Conservation (phyloP, 2,113 vertebrate genomes). For the Cynopterus brachyotis region DNA sequence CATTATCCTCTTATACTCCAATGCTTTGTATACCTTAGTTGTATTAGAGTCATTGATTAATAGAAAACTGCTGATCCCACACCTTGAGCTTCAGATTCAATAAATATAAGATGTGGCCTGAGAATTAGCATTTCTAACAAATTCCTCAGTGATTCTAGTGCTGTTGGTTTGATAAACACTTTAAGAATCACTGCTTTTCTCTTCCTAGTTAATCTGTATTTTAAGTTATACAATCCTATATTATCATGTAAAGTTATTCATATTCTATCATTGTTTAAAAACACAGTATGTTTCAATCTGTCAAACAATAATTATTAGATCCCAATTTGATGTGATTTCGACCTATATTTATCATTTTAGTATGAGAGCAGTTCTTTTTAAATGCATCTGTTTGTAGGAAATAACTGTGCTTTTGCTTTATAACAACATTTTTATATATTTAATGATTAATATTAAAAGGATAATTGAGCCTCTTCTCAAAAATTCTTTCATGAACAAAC, state of each 20-base stretch:
- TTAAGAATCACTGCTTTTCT: neutral
- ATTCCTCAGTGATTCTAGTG: neutral
- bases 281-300: neutral
- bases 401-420: neutral
- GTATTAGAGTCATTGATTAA: neutral
- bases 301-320: neutral
- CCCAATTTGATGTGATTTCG: neutral
- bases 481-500: neutral
- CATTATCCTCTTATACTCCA: neutral
- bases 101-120: neutral
- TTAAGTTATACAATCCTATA: neutral
- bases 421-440: neutral
- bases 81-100: neutral
- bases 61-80: neutral
- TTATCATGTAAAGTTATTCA: neutral
- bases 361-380: neutral
- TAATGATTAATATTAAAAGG: neutral
- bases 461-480: neutral
- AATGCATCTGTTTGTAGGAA: neutral
- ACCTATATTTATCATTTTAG: neutral
- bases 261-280: neutral
- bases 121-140: neutral
- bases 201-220: neutral
- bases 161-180: neutral
- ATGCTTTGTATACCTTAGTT: neutral